These are phyloP conservation scores for Oscheius myriophilus DNA, from an alignment of 2,888 invertebrate genomes.

Conservation along the genomic window DNA sequence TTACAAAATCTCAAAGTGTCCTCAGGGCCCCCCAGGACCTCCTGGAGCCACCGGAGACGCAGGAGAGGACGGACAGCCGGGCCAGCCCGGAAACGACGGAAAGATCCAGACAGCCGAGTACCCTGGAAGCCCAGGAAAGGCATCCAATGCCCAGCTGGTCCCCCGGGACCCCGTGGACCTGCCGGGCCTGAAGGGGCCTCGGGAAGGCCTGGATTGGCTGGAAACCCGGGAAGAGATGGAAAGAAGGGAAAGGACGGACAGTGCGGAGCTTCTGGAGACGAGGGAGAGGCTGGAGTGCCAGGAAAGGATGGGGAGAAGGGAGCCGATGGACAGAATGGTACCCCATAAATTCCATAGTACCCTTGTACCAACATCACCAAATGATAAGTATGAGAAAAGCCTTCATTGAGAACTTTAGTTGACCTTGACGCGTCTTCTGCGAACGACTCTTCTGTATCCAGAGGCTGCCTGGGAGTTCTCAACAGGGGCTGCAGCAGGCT, in stretches of 20 bases:
- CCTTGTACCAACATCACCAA: too few species aligned
- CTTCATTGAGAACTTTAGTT: not conserved
- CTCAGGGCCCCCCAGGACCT: constrained; percentile 24
- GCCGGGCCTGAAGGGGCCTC: constrained; percentile 33
- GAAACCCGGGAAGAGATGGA: constrained; percentile 46
- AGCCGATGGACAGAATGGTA: constrained; percentile 44
- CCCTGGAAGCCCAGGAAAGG: constrained; percentile 7
- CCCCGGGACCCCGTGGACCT: constrained; percentile 40
- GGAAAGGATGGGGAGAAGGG: constrained; percentile 49
- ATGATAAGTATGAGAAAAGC: too few species aligned
- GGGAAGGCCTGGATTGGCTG: constrained; percentile 35
- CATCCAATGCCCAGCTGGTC: constrained; percentile 46
- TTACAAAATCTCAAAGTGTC: constrained; percentile 19
- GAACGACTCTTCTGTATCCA: constrained; percentile 16
- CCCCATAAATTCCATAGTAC: too few species aligned
- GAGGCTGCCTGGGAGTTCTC: not conserved
- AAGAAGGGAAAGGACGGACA: constrained; percentile 50
- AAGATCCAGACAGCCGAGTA: not conserved
- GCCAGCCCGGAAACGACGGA: constrained; percentile 14
- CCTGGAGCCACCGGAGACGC: constrained; percentile 25
- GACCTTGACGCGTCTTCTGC: constrained; percentile 15
- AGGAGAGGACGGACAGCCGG: constrained; percentile 21
- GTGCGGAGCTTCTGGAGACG: constrained; percentile 46
- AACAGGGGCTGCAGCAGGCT: not conserved
- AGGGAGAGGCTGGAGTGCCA: constrained; percentile 44